Percentiles rank a stretch among this genome's conserved stretches.
These are phyloP conservation scores for Gallinago undulata DNA, from an alignment of 2,113 vertebrate species.

Conservation along the genomic window DNA sequence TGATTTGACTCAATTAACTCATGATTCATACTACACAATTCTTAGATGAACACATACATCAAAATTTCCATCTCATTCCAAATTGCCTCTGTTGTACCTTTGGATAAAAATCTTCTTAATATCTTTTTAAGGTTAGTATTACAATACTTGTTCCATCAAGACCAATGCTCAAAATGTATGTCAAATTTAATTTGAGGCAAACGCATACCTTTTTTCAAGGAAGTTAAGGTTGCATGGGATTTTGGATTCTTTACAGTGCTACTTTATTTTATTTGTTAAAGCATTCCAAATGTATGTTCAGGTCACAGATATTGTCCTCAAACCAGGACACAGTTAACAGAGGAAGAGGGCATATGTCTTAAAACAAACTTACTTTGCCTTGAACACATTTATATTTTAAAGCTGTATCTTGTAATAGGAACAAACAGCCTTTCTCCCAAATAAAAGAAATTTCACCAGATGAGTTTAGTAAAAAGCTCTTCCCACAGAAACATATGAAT, in stretches of 20 bases:
- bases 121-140: not conserved
- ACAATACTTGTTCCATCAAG: not conserved
- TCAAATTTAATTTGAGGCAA: not conserved
- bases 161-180: not conserved
- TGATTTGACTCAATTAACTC: not conserved
- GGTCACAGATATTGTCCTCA: not conserved
- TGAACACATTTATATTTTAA: not conserved
- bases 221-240: not conserved
- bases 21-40: not conserved
- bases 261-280: not conserved
- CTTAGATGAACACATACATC: not conserved
- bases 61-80: not conserved
- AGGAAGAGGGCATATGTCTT: not conserved
- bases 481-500: not conserved
- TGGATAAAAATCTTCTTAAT: rapidly evolving
- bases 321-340: not conserved
- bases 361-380: not conserved
- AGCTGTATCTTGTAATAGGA: not conserved
- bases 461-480: not conserved
- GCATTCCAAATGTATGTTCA: not conserved
- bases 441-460: not conserved
- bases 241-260: not conserved
- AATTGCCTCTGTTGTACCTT: not conserved
- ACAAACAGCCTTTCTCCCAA: not conserved
- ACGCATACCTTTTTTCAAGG: not conserved